Conservation (phyloP, 1,140 invertebrate species). For the Agrypnia vestita region DNA sequence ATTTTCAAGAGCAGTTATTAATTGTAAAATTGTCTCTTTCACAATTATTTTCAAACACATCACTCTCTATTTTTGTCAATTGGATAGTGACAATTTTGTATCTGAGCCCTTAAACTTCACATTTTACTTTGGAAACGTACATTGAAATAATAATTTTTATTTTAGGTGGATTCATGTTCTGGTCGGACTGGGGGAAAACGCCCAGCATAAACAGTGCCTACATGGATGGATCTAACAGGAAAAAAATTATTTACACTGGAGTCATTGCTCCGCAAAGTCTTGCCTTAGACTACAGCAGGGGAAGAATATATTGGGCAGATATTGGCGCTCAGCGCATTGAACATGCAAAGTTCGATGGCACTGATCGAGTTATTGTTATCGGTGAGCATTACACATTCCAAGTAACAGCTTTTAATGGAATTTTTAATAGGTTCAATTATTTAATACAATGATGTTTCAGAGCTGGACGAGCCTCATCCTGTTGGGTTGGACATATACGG, state of each 20-base stretch:
- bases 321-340: conserved; percentile 86
- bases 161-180: conserved; percentile 85
- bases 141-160: background rate
- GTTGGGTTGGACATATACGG: conserved; percentile 90
- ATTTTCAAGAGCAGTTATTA: no score
- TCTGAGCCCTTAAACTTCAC: no score
- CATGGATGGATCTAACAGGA: conserved; percentile 88
- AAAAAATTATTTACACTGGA: conserved; percentile 79
- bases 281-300: conserved; percentile 82
- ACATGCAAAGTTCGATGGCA: conserved; percentile 86
- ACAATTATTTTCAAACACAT: no score
- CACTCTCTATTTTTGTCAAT: no score
- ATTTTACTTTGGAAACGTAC: no score
- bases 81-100: no score
- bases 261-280: conserved; percentile 88
- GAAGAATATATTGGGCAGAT: conserved; percentile 88
- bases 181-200: conserved; percentile 90
- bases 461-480: conserved; percentile 82
- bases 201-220: conserved; percentile 89
- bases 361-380: conserved; percentile 79
- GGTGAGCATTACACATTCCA: conserved; percentile 68
- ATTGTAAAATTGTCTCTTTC: no score
- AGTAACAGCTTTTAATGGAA: background rate
- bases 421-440: background rate
- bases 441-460: conserved; percentile 63